Evolutionary conservation across 2,113 vertebrate species (phyloP).

Genomic region (Brachyhypopomus gauderio): DNA sequence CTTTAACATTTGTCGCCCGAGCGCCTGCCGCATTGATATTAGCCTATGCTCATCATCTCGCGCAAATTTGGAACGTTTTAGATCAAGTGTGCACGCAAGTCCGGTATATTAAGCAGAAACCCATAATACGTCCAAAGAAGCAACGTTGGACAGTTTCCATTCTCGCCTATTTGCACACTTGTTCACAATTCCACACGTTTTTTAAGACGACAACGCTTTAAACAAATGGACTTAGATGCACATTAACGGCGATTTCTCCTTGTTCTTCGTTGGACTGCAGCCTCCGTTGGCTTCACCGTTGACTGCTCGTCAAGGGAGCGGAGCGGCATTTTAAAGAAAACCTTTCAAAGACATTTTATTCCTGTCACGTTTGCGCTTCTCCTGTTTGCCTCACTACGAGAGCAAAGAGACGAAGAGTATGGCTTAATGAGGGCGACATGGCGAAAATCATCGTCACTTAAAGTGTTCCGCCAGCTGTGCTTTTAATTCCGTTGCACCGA

Average conservation of each 20-base stretch:
- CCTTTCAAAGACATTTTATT: slow-evolving; percentile 88
- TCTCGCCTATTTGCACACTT: no score
- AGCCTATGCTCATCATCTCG: slow-evolving; percentile 21
- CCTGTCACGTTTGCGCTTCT: slow-evolving; percentile 83
- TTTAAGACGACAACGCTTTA: no score
- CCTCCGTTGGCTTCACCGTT: slow-evolving; percentile 58
- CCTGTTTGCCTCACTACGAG: slow-evolving; percentile 81
- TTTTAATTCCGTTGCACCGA: no score
- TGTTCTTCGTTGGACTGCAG: no score
- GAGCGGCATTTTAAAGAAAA: slow-evolving; percentile 91
- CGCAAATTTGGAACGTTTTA: slow-evolving; percentile 35
- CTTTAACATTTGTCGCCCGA: no score
- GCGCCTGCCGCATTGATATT: not conserved
- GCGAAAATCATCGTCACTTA: slow-evolving; percentile 64
- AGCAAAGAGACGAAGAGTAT: slow-evolving; percentile 49
- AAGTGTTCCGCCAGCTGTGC: no score
- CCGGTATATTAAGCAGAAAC: slow-evolving; percentile 1
- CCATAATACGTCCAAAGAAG: slow-evolving; percentile 21
- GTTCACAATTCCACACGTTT: no score
- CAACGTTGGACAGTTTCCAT: no score
- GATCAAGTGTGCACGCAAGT: slow-evolving; percentile 14
- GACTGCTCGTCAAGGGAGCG: slow-evolving; percentile 78
- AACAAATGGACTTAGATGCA: no score
- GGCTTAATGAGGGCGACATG: slow-evolving; percentile 75
- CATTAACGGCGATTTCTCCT: no score